Percentiles rank a stretch among this genome's conserved stretches.
These are phyloP conservation scores for Baccha elongata DNA, from an alignment of 2,888 invertebrate species.

Conservation along the genomic window DNA sequence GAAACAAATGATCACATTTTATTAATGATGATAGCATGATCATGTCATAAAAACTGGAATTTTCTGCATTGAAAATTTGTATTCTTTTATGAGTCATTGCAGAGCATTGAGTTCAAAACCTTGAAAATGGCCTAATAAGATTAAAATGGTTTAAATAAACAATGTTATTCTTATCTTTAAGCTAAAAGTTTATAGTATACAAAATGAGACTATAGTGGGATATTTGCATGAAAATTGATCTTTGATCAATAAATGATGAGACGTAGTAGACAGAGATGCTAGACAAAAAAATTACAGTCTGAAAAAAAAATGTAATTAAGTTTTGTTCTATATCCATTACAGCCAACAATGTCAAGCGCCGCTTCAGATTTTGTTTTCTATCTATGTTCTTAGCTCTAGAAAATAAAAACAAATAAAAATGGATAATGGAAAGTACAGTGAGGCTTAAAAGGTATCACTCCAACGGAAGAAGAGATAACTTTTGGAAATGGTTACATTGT, in stretches of 20 bases:
- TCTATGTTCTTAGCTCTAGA: too few relatives aligned
- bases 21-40: not conserved
- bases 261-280: not conserved
- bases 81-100: not conserved
- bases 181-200: not conserved
- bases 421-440: too few relatives aligned
- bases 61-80: not conserved
- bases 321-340: too few relatives aligned
- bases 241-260: not conserved
- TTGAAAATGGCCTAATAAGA: constrained; percentile 24
- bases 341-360: too few relatives aligned
- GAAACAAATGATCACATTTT: not conserved
- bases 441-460: too few relatives aligned
- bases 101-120: not conserved
- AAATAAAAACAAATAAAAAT: too few relatives aligned
- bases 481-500: too few relatives aligned
- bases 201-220: constrained; percentile 14
- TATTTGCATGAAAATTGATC: constrained; percentile 7
- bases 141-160: not conserved
- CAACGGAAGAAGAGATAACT: too few relatives aligned
- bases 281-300: not conserved
- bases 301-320: not conserved
- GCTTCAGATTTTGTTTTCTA: too few relatives aligned
- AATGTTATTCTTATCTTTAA: not conserved
- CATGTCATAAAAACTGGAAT: constrained; percentile 5